Evolutionary conservation across 1,140 invertebrate genomes (phyloP).

Genomic region (Uloborus diversus): DNA sequence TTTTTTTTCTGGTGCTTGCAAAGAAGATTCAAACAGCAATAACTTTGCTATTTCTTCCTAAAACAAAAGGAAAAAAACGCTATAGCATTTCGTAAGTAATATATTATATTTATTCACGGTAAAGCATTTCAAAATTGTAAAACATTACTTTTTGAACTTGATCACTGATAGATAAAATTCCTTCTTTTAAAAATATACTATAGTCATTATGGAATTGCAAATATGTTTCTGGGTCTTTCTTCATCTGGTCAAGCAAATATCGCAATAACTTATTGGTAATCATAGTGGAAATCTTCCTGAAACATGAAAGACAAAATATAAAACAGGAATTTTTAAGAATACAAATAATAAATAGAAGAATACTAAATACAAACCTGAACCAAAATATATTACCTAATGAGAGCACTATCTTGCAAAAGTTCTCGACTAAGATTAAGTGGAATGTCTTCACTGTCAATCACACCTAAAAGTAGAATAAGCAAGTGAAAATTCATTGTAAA

Average conservation of each 20-base stretch:
- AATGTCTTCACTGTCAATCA: constrained; percentile 98
- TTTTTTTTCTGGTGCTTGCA: constrained; percentile 75
- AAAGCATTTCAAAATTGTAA: background rate
- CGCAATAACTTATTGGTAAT: constrained; percentile 85
- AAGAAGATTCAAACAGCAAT: constrained; percentile 91
- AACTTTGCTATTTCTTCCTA: constrained; percentile 92
- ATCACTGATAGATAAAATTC: constrained; percentile 84
- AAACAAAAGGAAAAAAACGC: too few species aligned
- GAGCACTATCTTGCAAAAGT: constrained; percentile 89
- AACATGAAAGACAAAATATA: background rate
- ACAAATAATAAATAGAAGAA: background rate
- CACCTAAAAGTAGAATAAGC: constrained; percentile 76
- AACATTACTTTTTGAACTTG: constrained; percentile 79
- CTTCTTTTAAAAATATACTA: constrained; percentile 93
- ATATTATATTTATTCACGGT: too few species aligned
- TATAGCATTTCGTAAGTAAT: too few species aligned
- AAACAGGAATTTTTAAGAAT: background rate
- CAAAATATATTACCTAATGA: constrained; percentile 74
- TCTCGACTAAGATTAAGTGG: constrained; percentile 96
- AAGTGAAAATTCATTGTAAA: too few species aligned
- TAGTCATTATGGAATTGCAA: constrained; percentile 91
- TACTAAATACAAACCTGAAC: background rate
- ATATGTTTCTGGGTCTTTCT: constrained; percentile 85
- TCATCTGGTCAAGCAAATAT: constrained; percentile 85
- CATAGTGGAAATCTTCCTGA: constrained; percentile 83